phyloP scores from a whole-genome alignment of 1,140 invertebrate genomes.

The Pseudobourletiella spinata region DNA sequence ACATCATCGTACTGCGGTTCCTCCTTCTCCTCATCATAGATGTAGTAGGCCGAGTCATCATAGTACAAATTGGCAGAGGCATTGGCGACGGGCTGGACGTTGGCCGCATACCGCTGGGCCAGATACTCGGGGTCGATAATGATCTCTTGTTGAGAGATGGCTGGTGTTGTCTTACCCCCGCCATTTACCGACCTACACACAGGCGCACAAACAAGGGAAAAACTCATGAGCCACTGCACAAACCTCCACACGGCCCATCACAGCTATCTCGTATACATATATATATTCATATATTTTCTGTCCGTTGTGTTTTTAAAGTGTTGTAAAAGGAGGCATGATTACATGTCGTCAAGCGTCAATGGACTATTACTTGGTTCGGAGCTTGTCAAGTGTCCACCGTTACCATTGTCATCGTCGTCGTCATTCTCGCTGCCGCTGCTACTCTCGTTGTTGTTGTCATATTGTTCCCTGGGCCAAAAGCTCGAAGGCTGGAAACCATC shows the following conservation, averaged over 20 bases:
- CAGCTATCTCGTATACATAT: too few species aligned
- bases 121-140: constrained; percentile 21
- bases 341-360: constrained; percentile 3
- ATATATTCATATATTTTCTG: too few species aligned
- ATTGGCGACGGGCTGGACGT: constrained; percentile 6
- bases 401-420: neutral
- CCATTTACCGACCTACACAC: constrained; percentile 9
- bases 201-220: too few species aligned
- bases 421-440: too few species aligned
- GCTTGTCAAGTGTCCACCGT: neutral
- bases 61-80: neutral
- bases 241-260: too few species aligned
- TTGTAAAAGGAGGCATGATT: neutral
- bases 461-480: neutral
- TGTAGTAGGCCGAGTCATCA: constrained; percentile 25
- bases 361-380: neutral
- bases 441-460: too few species aligned
- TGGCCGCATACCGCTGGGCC: constrained; percentile 25
- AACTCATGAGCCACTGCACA: too few species aligned
- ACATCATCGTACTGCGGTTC: constrained; percentile 10
- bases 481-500: neutral
- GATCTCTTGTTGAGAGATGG: constrained; percentile 1
- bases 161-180: neutral
- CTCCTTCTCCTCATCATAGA: constrained; percentile 24
- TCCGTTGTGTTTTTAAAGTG: too few species aligned